Conservation (phyloP, 2,888 invertebrate species). For the Xylota sylvarum region DNA sequence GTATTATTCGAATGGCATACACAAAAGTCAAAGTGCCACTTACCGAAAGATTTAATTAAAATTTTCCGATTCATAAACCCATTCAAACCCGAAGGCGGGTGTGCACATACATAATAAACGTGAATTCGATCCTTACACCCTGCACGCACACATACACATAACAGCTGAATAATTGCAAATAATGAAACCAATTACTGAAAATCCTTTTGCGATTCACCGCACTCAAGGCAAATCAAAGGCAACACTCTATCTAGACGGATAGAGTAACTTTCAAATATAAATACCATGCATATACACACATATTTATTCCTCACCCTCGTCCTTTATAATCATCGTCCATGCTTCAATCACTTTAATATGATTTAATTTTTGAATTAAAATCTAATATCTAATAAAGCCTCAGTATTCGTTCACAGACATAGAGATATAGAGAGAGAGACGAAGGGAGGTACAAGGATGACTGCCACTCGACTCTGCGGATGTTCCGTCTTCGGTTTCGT, state of each 20-base stretch:
- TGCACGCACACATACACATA: neutral
- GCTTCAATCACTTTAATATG: conserved; percentile 71
- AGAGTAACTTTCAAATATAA: conserved; percentile 8
- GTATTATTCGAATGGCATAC: conserved; percentile 16
- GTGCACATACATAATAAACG: neutral
- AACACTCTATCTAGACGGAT: too few species aligned
- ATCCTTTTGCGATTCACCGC: conserved; percentile 32
- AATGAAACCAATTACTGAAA: conserved; percentile 62
- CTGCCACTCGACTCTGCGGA: conserved; percentile 57
- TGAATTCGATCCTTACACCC: neutral
- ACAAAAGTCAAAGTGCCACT: conserved; percentile 12
- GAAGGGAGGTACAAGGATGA: conserved; percentile 22
- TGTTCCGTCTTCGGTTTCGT: conserved; percentile 35
- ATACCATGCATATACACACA: conserved; percentile 1
- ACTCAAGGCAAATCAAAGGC: too few species aligned
- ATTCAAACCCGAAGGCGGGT: neutral
- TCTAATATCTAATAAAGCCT: conserved; percentile 68
- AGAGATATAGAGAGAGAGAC: too few species aligned
- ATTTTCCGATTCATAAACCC: conserved; percentile 40
- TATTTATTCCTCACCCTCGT: neutral
- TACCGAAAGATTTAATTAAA: conserved; percentile 47
- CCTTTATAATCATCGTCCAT: conserved; percentile 17
- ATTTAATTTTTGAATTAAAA: conserved; percentile 74
- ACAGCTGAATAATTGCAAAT: conserved; percentile 41
- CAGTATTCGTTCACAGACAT: conserved; percentile 40